Percentiles rank a stretch among this genome's conserved stretches.
These are phyloP conservation scores for Furcula furcula DNA, from an alignment of 2,888 invertebrate genomes.

Conservation along the genomic window DNA sequence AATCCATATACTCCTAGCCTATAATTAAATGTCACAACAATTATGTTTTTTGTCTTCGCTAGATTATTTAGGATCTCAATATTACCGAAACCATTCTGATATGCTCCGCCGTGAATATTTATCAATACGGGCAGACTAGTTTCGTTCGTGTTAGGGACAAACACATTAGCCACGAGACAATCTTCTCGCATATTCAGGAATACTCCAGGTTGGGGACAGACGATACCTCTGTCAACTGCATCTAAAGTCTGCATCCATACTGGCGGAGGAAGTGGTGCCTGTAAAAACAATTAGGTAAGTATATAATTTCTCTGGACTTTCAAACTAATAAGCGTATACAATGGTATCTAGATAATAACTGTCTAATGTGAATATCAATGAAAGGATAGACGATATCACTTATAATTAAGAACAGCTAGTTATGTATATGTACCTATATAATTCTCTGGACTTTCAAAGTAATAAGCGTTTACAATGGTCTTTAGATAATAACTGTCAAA, in stretches of 20 bases:
- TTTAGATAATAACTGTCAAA: no score
- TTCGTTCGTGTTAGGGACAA: constrained; percentile 42
- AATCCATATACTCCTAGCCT: constrained; percentile 51
- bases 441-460: no score
- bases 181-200: not conserved
- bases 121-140: constrained; percentile 57
- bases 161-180: constrained; percentile 30
- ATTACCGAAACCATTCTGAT: constrained; percentile 49
- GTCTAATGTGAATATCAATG: no score
- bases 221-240: not conserved
- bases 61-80: constrained; percentile 33
- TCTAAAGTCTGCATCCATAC: not conserved
- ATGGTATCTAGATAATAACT: no score
- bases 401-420: no score
- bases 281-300: no score
- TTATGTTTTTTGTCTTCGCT: constrained; percentile 33
- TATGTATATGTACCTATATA: no score
- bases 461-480: no score
- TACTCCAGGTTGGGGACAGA: not conserved
- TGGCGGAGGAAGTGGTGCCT: not conserved
- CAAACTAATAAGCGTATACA: no score
- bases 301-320: no score
- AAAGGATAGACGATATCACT: no score
- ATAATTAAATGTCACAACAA: constrained; percentile 53
- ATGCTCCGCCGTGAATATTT: constrained; percentile 66